Base-by-base conservation (phyloP, 2,888 invertebrate genomes). In the Elegia similella region DNA sequence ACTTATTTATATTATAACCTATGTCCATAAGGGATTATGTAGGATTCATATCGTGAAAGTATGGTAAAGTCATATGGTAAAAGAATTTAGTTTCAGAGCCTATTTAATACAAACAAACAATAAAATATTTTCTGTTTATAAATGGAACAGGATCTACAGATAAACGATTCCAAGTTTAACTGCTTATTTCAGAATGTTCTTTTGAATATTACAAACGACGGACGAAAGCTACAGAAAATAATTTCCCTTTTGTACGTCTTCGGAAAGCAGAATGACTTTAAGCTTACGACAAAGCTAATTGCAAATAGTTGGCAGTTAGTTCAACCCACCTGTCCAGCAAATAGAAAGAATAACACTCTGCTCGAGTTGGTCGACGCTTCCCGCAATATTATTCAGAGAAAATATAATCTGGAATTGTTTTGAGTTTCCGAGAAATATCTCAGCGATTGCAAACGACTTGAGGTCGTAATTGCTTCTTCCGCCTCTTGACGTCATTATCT, bases 381-480 rank as follows among this genome's bases (percentile, higher is more conserved):
- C 72, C 74, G 64, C 70, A 75, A 72, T 75, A 78, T 76, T 78
- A 78, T 77, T 74, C 69, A 66, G 68, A 63, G 57, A 68, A 73
- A 78, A 79, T 73, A 77, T 76, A 79, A 81, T 81, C 75, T 77
- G 64, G 67, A 71, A 73, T 65, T 59, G 67, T 73, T 75, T 73
- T 67, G 70, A 78, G 76, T 76, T 76, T 75, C 73, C 70, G 64
- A 66, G 77, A 76, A 80, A 78, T 75, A 77, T 75, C 76, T 72
- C 74, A 69, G 74, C 76, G 82, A 84, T 82, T 79, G 82, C 80
- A 78, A 76, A 76, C 73, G 73, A 69, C 73, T 76, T 73, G 76
- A 75, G 77, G 73, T 70, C 78, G 81, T 87, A 86, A 88, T 88
- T 87, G 87, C 80, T 87, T 86, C 84, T 87, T 86, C 84, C 86